Conservation (phyloP, 1,140 invertebrate species). For the Cyrtorhinus lividipennis region DNA sequence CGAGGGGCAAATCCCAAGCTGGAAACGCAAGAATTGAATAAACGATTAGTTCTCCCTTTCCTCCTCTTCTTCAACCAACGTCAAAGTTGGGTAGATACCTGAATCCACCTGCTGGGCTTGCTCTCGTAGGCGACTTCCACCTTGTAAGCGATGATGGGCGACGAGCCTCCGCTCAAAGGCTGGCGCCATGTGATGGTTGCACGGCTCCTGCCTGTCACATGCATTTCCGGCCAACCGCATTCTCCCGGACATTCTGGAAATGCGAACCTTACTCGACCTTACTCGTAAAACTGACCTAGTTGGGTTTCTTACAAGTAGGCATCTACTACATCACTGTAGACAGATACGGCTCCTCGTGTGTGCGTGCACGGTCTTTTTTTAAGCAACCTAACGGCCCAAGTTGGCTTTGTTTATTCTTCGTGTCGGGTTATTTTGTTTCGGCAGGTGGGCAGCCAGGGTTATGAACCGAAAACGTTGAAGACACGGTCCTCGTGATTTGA, state of each 20-base stretch:
- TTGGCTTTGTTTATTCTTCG: neutral
- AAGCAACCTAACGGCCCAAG: neutral
- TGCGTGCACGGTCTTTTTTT: neutral
- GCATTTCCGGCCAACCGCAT: constrained; percentile 10
- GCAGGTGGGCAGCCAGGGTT: neutral
- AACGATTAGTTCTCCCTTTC: neutral
- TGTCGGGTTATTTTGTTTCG: neutral
- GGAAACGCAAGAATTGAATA: neutral
- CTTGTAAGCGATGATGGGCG: constrained; percentile 3
- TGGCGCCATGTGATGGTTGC: neutral
- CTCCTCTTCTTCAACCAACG: neutral
- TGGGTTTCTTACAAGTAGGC: neutral
- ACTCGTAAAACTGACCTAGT: too few species aligned
- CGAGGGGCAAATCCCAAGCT: constrained; percentile 3
- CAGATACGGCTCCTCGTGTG: neutral
- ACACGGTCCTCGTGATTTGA: too few species aligned
- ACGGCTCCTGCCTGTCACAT: neutral
- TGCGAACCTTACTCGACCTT: neutral
- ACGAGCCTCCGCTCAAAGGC: neutral
- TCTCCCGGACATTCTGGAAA: constrained; percentile 10
- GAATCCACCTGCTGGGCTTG: constrained; percentile 7
- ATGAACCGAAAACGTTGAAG: too few species aligned
- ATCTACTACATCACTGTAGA: neutral
- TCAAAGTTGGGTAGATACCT: neutral
- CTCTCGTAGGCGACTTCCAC: constrained; percentile 9